Conservation (phyloP, 2,113 vertebrate species). For the Esox niger region DNA sequence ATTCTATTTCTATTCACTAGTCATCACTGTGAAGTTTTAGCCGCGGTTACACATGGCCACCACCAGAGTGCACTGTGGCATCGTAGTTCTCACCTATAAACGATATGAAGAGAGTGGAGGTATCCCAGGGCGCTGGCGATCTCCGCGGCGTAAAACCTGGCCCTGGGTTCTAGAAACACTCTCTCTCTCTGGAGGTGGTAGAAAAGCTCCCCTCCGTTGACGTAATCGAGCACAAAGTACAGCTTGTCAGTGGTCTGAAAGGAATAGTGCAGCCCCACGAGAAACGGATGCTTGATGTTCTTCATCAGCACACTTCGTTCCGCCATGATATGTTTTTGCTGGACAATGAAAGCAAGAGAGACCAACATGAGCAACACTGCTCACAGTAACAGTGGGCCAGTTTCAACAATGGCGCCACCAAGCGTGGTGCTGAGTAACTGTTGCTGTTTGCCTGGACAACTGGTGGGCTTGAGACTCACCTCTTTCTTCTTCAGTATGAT, state of each 20-base stretch:
- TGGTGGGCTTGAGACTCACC: slow-evolving; percentile 44
- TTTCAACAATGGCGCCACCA: not conserved
- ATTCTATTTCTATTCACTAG: too few species aligned
- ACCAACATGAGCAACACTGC: not conserved
- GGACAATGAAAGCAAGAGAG: not conserved
- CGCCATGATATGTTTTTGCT: slow-evolving; percentile 84
- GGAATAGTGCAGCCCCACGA: slow-evolving; percentile 79
- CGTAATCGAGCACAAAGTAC: slow-evolving; percentile 80
- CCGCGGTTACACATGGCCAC: slow-evolving; percentile 23
- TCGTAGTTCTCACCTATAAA: slow-evolving; percentile 70
- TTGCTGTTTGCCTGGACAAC: not conserved
- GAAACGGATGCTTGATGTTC: slow-evolving; percentile 79
- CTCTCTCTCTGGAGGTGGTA: slow-evolving; percentile 80
- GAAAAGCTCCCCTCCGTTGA: slow-evolving; percentile 81
- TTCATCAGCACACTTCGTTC: slow-evolving; percentile 81
- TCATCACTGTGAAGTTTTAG: too few species aligned
- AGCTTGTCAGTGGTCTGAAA: slow-evolving; percentile 82
- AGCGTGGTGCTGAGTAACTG: not conserved
- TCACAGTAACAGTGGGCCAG: not conserved
- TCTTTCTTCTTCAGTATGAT: slow-evolving; percentile 81
- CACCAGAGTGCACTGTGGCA: slow-evolving; percentile 49
- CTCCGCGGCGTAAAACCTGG: slow-evolving; percentile 78
- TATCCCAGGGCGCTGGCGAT: slow-evolving; percentile 80
- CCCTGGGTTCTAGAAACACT: slow-evolving; percentile 77
- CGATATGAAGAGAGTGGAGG: slow-evolving; percentile 78